A percentile compares a stretch with the other conserved stretches of the same genome.
Conservation (phyloP, 2,797 vertebrate species). For the Eleutherodactylus coqui region DNA sequence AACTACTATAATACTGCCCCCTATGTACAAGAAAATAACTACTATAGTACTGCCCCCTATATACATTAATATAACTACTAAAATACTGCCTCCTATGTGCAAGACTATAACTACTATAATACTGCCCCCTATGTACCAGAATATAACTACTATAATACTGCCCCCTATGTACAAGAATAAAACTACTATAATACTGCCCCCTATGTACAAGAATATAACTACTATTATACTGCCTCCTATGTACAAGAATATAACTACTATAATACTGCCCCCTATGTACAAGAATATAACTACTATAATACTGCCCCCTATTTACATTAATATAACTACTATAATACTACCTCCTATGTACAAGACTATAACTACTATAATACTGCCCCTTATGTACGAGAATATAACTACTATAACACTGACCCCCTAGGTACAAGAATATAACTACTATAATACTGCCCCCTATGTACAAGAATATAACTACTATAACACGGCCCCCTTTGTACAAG, state of each 20-base stretch:
- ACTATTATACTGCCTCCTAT: conserved; percentile 11
- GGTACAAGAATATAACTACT: conserved; percentile 1
- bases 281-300: conserved; percentile 27
- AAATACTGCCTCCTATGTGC: conserved; percentile 4
- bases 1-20: too few relatives aligned
- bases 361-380: conserved; percentile 10
- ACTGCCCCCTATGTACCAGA: neutral
- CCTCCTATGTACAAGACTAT: conserved; percentile 1
- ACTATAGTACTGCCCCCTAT: too few relatives aligned
- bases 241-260: conserved; percentile 28
- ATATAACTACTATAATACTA: conserved; percentile 18
- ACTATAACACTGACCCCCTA: conserved; percentile 2
- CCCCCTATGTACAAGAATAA: conserved; percentile 20
- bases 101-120: conserved; percentile 27
- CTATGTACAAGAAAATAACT: too few relatives aligned
- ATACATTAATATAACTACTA: conserved; percentile 17
- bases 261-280: conserved; percentile 9
- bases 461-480: conserved; percentile 8
- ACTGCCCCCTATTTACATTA: neutral
- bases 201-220: conserved; percentile 8
- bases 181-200: conserved; percentile 16
- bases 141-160: conserved; percentile 26
- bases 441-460: neutral
- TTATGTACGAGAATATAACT: conserved; percentile 9
- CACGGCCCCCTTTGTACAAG: neutral